Percentiles rank a stretch among this genome's conserved stretches.
Conservation (phyloP, 2,888 invertebrate species). For the Folsomia manolachei region DNA sequence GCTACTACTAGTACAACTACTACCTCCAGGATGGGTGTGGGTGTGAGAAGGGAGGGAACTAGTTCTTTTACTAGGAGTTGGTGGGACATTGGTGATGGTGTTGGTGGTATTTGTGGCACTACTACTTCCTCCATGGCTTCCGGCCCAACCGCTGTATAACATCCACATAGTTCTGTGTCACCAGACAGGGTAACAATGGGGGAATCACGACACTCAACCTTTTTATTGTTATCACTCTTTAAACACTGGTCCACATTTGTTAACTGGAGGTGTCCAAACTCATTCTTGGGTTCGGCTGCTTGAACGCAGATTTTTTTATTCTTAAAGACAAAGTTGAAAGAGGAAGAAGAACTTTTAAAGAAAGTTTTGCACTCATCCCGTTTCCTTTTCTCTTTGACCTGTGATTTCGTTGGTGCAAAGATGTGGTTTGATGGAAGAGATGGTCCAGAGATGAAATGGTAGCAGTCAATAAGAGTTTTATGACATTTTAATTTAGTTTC, state of each 20-base stretch:
- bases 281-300: not conserved
- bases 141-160: conserved; percentile 42
- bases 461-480: not conserved
- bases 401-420: not conserved
- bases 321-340: not conserved
- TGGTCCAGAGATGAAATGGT: not conserved
- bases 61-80: not conserved
- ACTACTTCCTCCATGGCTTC: conserved; percentile 30
- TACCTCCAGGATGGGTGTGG: not conserved
- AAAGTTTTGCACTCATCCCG: not conserved
- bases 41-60: not conserved
- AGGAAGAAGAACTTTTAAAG: not conserved
- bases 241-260: not conserved
- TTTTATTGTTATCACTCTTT: not conserved
- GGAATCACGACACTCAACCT: not conserved
- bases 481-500: not conserved
- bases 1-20: not conserved
- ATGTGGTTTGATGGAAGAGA: not conserved
- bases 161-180: conserved; percentile 29
- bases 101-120: not conserved
- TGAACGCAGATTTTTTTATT: not conserved
- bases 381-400: not conserved
- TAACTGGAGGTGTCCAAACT: not conserved
- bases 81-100: conserved; percentile 28
- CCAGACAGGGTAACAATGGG: not conserved